These are phyloP conservation scores for Ametastegia equiseti DNA, from an alignment of 2,888 invertebrate genomes.

Conservation along the genomic window DNA sequence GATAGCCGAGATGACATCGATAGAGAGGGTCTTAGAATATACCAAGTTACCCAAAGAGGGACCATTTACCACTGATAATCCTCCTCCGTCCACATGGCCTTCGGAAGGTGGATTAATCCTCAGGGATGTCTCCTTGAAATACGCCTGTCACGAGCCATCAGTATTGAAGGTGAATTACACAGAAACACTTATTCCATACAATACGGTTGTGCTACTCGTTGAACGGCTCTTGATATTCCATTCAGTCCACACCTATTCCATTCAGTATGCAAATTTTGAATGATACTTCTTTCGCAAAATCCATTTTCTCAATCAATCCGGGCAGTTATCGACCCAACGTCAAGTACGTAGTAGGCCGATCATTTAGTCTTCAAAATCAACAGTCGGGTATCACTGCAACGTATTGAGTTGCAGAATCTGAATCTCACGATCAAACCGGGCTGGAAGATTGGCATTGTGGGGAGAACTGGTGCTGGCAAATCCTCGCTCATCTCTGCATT, in stretches of 20 bases:
- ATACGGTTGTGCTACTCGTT: too few species aligned
- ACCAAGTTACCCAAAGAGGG: conserved; percentile 85
- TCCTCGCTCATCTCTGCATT: conserved; percentile 87
- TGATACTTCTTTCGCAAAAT: too few species aligned
- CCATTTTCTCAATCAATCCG: too few species aligned
- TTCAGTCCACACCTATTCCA: too few species aligned
- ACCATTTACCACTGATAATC: conserved; percentile 63
- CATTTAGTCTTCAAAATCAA: too few species aligned
- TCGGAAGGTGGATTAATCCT: conserved; percentile 81
- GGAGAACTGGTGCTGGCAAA: conserved; percentile 91
- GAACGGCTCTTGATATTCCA: too few species aligned
- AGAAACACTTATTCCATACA: too few species aligned
- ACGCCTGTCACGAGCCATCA: conserved; percentile 80
- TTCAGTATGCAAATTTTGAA: too few species aligned
- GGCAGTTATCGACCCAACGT: too few species aligned
- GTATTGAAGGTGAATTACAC: conserved; percentile 81
- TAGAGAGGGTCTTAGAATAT: conserved; percentile 90
- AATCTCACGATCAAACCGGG: conserved; percentile 84
- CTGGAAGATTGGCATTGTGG: conserved; percentile 89
- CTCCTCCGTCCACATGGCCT: conserved; percentile 84
- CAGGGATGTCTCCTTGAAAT: conserved; percentile 81
- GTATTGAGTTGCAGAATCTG: conserved; percentile 74
- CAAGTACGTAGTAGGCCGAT: too few species aligned
- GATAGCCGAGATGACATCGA: conserved; percentile 85
- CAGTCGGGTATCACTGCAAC: too few species aligned